These are phyloP conservation scores for Cyclina sinensis DNA, from an alignment of 1,140 invertebrate genomes.

Conservation along the genomic window DNA sequence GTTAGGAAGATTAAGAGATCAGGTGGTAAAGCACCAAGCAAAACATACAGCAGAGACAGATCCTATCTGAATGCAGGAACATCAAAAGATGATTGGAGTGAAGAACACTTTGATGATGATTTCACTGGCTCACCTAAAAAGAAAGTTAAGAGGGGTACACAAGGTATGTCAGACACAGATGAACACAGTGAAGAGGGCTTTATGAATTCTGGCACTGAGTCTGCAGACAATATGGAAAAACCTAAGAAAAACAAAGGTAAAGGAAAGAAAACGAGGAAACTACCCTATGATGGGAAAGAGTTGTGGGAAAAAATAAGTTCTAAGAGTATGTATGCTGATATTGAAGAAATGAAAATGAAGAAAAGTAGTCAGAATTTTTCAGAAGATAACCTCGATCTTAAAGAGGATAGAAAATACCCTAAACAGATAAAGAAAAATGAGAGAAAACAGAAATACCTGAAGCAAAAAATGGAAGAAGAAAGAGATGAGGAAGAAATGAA, in stretches of 20 bases:
- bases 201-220: conserved; percentile 32
- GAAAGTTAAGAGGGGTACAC: not conserved
- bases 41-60: not conserved
- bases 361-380: not conserved
- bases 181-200: conserved; percentile 20
- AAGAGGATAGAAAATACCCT: not conserved
- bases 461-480: not conserved
- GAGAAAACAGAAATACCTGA: not conserved
- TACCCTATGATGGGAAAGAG: conserved; percentile 33
- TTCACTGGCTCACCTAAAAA: not conserved
- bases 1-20: too few relatives aligned
- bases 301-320: conserved; percentile 51
- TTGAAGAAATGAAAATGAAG: conserved; percentile 45
- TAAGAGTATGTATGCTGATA: conserved; percentile 65
- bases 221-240: conserved; percentile 19
- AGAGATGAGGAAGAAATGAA: not conserved
- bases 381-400: not conserved
- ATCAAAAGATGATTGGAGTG: not conserved
- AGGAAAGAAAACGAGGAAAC: conserved; percentile 21
- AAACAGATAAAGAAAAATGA: not conserved
- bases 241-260: conserved; percentile 18
- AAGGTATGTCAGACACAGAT: conserved; percentile 10
- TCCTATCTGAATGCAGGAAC: not conserved
- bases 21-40: not conserved
- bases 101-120: not conserved